A percentile compares a stretch with the other conserved stretches of the same genome.
Conservation (phyloP, 2,888 invertebrate species). For the Trachelus tabidus region DNA sequence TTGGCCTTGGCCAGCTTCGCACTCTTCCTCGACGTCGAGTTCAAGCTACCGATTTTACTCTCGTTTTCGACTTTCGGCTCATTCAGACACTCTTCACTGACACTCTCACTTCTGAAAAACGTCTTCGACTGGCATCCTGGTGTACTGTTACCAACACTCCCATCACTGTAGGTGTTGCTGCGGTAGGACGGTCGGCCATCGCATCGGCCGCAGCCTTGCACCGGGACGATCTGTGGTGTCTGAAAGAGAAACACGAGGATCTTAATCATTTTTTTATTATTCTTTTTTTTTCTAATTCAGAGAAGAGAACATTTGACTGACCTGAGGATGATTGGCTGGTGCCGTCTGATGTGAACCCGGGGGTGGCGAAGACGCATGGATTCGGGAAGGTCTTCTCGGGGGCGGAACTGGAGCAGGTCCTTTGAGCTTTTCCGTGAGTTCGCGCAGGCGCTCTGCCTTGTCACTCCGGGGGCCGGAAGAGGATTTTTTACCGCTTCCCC, state of each 20-base stretch:
- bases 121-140: conserved; percentile 34
- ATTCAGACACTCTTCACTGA: conserved; percentile 52
- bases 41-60: background rate
- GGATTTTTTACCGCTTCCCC: conserved; percentile 55
- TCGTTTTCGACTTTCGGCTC: conserved; percentile 30
- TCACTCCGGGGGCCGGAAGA: conserved; percentile 68
- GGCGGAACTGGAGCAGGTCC: conserved; percentile 68
- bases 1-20: conserved; percentile 12
- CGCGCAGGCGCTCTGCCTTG: conserved; percentile 78
- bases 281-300: background rate
- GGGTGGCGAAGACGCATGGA: conserved; percentile 61
- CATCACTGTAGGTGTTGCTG: conserved; percentile 54
- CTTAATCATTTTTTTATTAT: background rate
- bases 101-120: conserved; percentile 54
- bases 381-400: conserved; percentile 54
- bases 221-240: conserved; percentile 8
- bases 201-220: conserved; percentile 34
- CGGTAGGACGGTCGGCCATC: conserved; percentile 46
- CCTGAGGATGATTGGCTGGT: conserved; percentile 67
- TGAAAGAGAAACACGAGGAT: background rate
- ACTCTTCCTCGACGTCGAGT: conserved; percentile 28
- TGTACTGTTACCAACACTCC: conserved; percentile 28
- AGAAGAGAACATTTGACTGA: conserved; percentile 41
- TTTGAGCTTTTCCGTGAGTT: conserved; percentile 83
- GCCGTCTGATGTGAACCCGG: conserved; percentile 45